These are phyloP conservation scores for Urocyon cinereoargenteus DNA, from an alignment of 2,797 vertebrate genomes.

Conservation along the genomic window DNA sequence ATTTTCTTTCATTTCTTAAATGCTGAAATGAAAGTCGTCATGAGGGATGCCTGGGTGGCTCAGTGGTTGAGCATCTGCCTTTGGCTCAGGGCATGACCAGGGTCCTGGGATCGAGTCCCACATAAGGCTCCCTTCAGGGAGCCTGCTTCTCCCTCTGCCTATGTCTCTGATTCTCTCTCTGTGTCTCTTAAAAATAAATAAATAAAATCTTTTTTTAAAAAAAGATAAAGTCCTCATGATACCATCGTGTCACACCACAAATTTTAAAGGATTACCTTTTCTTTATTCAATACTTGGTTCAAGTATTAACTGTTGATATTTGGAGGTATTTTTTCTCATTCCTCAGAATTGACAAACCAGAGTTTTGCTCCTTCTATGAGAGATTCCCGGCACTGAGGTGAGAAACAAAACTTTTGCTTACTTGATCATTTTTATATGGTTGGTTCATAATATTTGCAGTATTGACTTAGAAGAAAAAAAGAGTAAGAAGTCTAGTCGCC, in stretches of 20 bases:
- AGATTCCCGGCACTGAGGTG: background rate
- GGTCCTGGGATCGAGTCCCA: too few relatives aligned
- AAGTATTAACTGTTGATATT: background rate
- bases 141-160: too few relatives aligned
- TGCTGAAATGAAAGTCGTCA: background rate
- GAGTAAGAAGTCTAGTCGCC: background rate
- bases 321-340: background rate
- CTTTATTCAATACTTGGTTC: background rate
- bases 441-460: background rate
- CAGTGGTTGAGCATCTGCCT: too few relatives aligned
- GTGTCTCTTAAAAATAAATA: too few relatives aligned
- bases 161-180: too few relatives aligned
- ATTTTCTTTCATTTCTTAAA: conserved; percentile 34
- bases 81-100: too few relatives aligned
- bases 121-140: too few relatives aligned
- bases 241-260: background rate
- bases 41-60: too few relatives aligned
- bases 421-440: background rate
- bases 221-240: background rate
- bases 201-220: too few relatives aligned
- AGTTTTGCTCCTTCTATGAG: background rate
- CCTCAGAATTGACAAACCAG: background rate
- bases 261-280: conserved; percentile 33
- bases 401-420: conserved; percentile 3
- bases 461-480: background rate